Conservation (phyloP, 2,113 vertebrate species). For the Acinonyx jubatus region DNA sequence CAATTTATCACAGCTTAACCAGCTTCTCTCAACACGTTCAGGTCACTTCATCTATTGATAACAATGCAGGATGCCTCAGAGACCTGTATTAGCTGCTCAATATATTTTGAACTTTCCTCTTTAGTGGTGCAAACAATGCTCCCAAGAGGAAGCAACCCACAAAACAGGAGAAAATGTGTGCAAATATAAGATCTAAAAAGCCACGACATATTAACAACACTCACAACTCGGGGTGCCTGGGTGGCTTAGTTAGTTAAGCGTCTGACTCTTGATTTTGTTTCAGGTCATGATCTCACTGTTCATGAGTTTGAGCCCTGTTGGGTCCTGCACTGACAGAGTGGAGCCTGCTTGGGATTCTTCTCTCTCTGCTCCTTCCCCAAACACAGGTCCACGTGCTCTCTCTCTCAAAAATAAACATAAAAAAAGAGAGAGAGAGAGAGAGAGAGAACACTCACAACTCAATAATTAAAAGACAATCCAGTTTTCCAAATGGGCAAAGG, state of each 20-base stretch:
- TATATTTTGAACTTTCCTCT: neutral
- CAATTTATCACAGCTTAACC: neutral
- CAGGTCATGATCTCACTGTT: too few species aligned
- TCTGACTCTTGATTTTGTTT: too few species aligned
- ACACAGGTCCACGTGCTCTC: too few species aligned
- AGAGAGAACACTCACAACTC: neutral
- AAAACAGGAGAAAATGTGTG: neutral
- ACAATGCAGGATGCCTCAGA: neutral
- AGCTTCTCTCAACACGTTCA: neutral
- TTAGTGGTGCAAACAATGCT: neutral
- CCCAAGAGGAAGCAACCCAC: neutral
- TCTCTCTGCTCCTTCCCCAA: too few species aligned
- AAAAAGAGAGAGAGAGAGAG: too few species aligned
- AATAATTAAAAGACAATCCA: neutral
- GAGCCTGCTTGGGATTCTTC: too few species aligned
- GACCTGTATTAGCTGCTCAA: neutral
- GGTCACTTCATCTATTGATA: neutral
- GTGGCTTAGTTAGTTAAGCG: too few species aligned
- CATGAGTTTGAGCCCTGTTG: too few species aligned
- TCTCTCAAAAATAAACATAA: too few species aligned
- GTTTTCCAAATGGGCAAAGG: neutral
- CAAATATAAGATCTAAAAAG: neutral
- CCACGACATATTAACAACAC: neutral
- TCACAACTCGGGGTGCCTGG: neutral
- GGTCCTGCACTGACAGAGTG: too few species aligned